Evolutionary conservation across 1,140 invertebrate genomes (phyloP).

Genomic region (Alviniconcha marisindica): DNA sequence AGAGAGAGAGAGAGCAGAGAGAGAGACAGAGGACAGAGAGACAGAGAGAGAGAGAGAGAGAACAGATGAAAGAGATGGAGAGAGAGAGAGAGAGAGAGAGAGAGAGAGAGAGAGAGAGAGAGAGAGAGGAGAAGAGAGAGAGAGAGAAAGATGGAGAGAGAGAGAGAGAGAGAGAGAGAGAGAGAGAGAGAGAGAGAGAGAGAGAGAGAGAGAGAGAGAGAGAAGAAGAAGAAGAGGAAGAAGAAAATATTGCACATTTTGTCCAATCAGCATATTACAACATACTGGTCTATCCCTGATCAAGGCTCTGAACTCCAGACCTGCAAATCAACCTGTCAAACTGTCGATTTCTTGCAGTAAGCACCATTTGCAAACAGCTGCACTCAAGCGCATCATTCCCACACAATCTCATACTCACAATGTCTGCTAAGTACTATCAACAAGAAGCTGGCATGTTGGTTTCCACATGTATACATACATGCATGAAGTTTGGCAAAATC

Average conservation of each 20-base stretch:
- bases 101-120: constrained; percentile 18
- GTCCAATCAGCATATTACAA: no score
- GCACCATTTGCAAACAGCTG: not conserved
- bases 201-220: constrained; percentile 15
- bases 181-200: constrained; percentile 8
- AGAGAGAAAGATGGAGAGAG: not conserved
- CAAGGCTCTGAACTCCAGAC: no score
- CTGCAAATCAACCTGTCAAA: not conserved
- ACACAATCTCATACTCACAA: no score
- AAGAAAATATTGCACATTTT: no score
- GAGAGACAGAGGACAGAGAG: not conserved
- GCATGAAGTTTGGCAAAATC: no score
- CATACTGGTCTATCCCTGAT: no score
- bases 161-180: constrained; percentile 1
- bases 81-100: constrained; percentile 4
- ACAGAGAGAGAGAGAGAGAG: constrained; percentile 12
- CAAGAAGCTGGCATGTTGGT: not conserved
- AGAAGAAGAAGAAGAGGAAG: not conserved
- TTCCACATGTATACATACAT: not conserved
- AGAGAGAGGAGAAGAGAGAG: not conserved
- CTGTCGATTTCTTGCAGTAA: not conserved
- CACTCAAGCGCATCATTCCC: no score
- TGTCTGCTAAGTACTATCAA: no score
- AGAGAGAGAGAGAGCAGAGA: no score
- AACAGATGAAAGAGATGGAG: not conserved